Evolutionary conservation across 2,113 vertebrate species (phyloP), one percentile per base, ranked within the genome.

Genomic region (Apodemus sylvaticus): DNA sequence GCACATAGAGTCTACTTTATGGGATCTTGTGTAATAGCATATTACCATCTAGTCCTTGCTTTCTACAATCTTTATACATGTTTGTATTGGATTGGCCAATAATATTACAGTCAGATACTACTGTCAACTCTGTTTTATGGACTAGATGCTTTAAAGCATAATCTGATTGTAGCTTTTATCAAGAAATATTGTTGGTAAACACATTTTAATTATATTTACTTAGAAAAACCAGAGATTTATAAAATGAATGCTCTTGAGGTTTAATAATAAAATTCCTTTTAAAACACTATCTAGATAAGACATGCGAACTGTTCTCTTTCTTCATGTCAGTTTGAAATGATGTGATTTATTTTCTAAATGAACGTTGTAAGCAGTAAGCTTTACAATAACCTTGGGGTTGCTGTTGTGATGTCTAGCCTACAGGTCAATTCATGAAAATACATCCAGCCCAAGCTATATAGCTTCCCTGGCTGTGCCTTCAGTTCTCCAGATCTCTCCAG

Each of bases 401-500:
- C 20, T 64, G 1, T 6, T 71, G 1, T 20, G 7, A 4, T 45
- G 7, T 11, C 7, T 20, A 3, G 6, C 36, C 34, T 39, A 39
- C 5, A 64, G 9, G 3, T 17, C 7, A 17, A 5, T 76, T 82
- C 29, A 36, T 42, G 29, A 45, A 24, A 31, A 66, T 2, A 1
- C 22, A 42, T 14, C n/a, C 10, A 20, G 1, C 12, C 19, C 14
- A 2, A 71, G n/a, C 7, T 60, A 0, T 7, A 4, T 39, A 39
- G 29, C 2, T 16, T 6, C 14, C 5, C 3, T 3, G 22, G 45
- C 83, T 85, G 48, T 42, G n/a, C 20, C 17, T 12, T 83, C 4
- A 14, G 14, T 7, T 7, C 11, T 39, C 17, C 17, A 48, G 36
- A 62, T 6, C 17, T 88, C 62, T 48, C 26, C 9, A 6, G 3